Percentiles rank a stretch among this genome's conserved stretches.
These are phyloP conservation scores for Clarias fuscus DNA, from an alignment of 2,797 vertebrate genomes.

Conservation along the genomic window DNA sequence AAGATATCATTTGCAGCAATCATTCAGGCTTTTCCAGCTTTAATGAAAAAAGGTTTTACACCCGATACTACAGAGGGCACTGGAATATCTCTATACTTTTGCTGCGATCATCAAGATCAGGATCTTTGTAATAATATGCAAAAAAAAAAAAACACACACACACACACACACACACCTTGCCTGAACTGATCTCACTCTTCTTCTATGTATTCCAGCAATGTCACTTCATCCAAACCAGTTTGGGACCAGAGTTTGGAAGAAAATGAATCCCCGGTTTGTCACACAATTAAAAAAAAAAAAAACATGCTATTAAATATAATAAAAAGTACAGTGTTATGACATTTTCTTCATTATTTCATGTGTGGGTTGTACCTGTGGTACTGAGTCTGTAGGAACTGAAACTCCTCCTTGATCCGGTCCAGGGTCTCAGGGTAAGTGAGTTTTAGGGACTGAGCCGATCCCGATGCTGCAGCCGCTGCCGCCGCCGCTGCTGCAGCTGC, in stretches of 20 bases:
- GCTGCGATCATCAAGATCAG: not conserved
- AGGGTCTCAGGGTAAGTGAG: constrained; percentile 89
- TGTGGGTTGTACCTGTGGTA: constrained; percentile 82
- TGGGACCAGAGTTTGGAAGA: not conserved
- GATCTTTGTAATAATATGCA: not conserved
- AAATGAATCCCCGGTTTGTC: not conserved
- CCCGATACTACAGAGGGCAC: not conserved
- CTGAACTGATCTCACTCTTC: not conserved
- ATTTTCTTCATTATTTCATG: not conserved
- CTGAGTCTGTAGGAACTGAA: constrained; percentile 92
- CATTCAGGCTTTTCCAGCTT: not conserved
- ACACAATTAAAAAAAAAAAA: not conserved
- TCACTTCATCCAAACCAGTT: not conserved
- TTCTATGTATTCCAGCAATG: too few relatives aligned
- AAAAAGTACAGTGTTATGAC: not conserved
- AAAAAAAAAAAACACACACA: too few relatives aligned
- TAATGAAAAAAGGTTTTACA: not conserved
- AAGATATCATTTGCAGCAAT: not conserved
- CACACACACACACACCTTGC: not conserved
- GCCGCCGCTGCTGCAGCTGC: constrained; percentile 76
- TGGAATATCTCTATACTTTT: not conserved
- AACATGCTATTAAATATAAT: not conserved
- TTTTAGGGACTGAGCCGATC: constrained; percentile 84
- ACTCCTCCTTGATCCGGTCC: constrained; percentile 93
- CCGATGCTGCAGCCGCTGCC: constrained; percentile 75